These are phyloP conservation scores for Aphis gossypii DNA, from an alignment of 1,140 invertebrate species.

Conservation along the genomic window DNA sequence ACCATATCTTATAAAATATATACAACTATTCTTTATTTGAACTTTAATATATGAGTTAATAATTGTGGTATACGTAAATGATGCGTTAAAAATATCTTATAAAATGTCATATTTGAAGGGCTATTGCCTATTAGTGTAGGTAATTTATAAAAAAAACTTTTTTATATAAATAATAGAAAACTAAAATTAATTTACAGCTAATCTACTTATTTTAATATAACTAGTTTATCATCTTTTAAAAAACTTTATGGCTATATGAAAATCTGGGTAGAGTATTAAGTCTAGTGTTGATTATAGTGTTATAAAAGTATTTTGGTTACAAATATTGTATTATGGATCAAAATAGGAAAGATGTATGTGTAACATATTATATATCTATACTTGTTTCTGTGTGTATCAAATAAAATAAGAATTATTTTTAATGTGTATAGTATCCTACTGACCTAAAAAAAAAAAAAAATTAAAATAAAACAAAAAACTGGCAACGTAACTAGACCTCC, in stretches of 20 bases:
- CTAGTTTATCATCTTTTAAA: background rate
- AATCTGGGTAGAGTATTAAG: background rate
- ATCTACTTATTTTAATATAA: background rate
- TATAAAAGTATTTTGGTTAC: background rate
- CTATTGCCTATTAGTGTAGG: background rate
- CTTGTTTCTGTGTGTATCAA: background rate
- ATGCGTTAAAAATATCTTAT: background rate
- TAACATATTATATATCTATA: background rate
- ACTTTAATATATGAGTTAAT: background rate
- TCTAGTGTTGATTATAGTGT: background rate
- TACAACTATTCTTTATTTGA: background rate
- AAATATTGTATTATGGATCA: background rate
- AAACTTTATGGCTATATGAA: background rate
- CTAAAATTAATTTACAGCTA: background rate
- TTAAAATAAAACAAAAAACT: constrained; percentile 27
- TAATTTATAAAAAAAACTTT: background rate
- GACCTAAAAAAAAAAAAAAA: constrained; percentile 46
- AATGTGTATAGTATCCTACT: constrained; percentile 27
- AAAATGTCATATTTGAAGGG: background rate
- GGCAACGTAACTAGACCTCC: constrained; percentile 30
- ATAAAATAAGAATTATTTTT: constrained; percentile 40
- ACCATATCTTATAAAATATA: background rate
- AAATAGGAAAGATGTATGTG: background rate
- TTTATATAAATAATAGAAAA: background rate
- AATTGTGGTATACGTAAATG: background rate